Evolutionary conservation across 2,888 invertebrate species (phyloP), one percentile per base, ranked within the genome.

Genomic region (Prosopocoilus inquinatus): DNA sequence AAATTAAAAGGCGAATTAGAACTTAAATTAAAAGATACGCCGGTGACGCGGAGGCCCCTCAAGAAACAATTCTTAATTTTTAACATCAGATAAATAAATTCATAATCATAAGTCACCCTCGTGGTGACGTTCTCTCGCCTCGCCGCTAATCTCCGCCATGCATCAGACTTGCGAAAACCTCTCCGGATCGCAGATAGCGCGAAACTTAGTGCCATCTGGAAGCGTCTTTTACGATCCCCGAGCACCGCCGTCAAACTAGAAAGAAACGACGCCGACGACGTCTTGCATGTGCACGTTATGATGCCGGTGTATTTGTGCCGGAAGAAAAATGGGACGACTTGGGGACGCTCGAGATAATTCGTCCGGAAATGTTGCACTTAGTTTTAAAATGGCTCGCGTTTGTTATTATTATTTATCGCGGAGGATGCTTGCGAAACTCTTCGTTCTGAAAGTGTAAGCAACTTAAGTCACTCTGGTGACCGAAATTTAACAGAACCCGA

Each of bases 11-110:
- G 20, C 20, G 20, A 28, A 28, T 28, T 28, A 28, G 20, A 28
- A 50, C 47, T 55, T 59, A 59, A 61, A 61, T 61, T 61, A 61
- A 61, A 61, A 61, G 61, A 56, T 56, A 56, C 43, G 57, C 38
- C 49, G n/a, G 54, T 44, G 39, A 11, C n/a, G 49, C 8, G 34
- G 9, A 49, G 47, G 49, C 47, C 28, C 46, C 45, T n/a, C n/a
- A 51, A 46, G 56, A 58, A 61, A 61, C 55, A 55, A 55, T 60
- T 62, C 62, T 60, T 62, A 62, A 62, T 61, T 61, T 59, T 53
- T 53, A 55, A 50, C 59, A 59, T 61, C 61, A 57, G 61, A 59
- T 60, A 60, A 59, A 43, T 39, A n/a, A n/a, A n/a, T n/a, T n/a
- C n/a, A n/a, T n/a, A n/a, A n/a, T 51, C 59, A 53, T 60, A 63